Conservation (phyloP, 2,888 invertebrate genomes). For the Prenolepis imparis region DNA sequence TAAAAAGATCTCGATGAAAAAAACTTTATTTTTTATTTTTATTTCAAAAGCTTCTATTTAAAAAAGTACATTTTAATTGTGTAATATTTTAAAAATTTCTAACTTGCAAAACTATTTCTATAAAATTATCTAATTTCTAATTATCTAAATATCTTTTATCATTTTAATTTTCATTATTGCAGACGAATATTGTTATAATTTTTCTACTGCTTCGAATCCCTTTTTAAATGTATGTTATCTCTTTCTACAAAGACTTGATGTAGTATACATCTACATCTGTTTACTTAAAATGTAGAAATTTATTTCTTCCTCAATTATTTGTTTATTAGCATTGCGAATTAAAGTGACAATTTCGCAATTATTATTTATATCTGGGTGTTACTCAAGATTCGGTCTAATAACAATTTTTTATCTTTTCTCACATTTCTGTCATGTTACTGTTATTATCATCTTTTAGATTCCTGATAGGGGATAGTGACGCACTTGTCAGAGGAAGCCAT, state of each 20-base stretch:
- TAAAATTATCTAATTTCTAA: neutral
- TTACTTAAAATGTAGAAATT: neutral
- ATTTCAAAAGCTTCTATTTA: neutral
- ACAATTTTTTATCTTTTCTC: neutral
- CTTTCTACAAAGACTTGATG: neutral
- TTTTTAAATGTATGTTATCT: neutral
- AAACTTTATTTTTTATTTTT: neutral
- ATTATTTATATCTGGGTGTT: neutral
- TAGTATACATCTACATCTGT: neutral
- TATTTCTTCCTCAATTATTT: conserved; percentile 2
- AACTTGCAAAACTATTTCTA: neutral
- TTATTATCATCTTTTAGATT: neutral
- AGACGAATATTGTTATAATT: neutral
- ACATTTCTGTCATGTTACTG: neutral
- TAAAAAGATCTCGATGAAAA: neutral
- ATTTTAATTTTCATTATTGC: neutral
- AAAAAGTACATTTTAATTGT: neutral
- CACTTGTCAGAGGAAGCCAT: conserved; percentile 13
- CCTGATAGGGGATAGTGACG: neutral
- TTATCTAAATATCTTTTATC: neutral
- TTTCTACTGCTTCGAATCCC: neutral
- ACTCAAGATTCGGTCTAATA: neutral
- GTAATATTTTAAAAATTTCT: neutral
- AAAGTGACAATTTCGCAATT: conserved; percentile 13
- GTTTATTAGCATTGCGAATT: neutral